phyloP scores from a whole-genome alignment of 2,888 invertebrate genomes.

The Leptopilina myrica region DNA sequence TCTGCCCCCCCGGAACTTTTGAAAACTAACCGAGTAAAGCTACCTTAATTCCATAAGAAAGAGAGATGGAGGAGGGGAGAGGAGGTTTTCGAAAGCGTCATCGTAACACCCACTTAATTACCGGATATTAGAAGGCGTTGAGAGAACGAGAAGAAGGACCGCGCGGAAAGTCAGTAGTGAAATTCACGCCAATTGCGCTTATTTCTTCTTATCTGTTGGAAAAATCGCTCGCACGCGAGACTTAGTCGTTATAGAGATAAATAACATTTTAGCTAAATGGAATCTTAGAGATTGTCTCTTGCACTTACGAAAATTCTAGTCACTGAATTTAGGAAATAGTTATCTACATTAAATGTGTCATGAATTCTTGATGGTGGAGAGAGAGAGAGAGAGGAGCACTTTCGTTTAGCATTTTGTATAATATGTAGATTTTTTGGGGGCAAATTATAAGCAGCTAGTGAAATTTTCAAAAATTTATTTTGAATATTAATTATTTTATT shows the following conservation, averaged over 20 bases:
- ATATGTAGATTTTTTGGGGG: no score
- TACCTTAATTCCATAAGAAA: slow-evolving; percentile 75
- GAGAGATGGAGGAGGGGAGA: slow-evolving; percentile 39
- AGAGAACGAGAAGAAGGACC: slow-evolving; percentile 34
- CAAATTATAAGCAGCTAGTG: no score
- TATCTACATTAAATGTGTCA: background rate
- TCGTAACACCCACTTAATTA: slow-evolving; percentile 74
- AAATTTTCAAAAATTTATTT: no score
- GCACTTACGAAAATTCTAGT: slow-evolving; percentile 13
- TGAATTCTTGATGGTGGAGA: no score
- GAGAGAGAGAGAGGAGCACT: no score
- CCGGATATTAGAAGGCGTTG: slow-evolving; percentile 72
- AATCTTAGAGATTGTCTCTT: slow-evolving; percentile 23
- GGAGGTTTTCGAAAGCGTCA: slow-evolving; percentile 71
- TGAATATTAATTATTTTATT: no score
- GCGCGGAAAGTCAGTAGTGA: slow-evolving; percentile 47
- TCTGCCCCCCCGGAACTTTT: slow-evolving; percentile 70
- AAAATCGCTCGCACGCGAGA: slow-evolving; percentile 38
- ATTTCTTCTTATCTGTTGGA: slow-evolving; percentile 26
- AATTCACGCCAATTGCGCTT: slow-evolving; percentile 50
- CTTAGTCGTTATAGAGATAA: slow-evolving; percentile 28
- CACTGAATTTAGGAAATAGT: background rate
- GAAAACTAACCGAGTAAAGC: slow-evolving; percentile 74
- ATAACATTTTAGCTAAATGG: slow-evolving; percentile 4
- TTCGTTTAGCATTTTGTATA: no score